These are phyloP conservation scores for Caracal caracal DNA, from an alignment of 2,113 vertebrate species.

Conservation along the genomic window DNA sequence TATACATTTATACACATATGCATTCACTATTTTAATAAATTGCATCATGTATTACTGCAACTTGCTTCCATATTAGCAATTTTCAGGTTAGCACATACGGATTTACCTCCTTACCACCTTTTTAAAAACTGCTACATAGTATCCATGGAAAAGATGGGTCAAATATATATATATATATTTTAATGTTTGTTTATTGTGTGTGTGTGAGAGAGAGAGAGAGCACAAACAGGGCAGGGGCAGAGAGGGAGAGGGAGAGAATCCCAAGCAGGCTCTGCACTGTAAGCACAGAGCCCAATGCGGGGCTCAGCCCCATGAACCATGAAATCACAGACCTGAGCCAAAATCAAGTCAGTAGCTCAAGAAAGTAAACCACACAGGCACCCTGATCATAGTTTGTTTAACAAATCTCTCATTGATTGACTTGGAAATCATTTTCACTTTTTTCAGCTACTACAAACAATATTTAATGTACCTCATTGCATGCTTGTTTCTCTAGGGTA, in stretches of 20 bases:
- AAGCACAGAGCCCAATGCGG: too few relatives aligned
- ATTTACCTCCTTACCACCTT: neutral
- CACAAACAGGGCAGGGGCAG: too few relatives aligned
- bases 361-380: too few relatives aligned
- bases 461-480: neutral
- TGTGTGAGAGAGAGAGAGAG: too few relatives aligned
- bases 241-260: too few relatives aligned
- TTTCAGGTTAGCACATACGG: neutral
- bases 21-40: neutral
- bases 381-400: neutral
- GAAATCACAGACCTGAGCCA: too few relatives aligned
- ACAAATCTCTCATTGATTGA: neutral
- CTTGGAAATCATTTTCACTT: neutral
- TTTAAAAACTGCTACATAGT: neutral
- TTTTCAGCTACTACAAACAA: neutral
- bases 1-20: neutral
- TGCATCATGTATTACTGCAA: neutral
- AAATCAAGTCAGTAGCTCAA: too few relatives aligned
- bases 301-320: too few relatives aligned
- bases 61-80: neutral
- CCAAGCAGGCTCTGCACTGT: too few relatives aligned
- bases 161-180: neutral
- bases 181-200: too few relatives aligned
- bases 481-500: neutral
- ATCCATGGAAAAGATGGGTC: neutral